These are phyloP conservation scores for Drosophila tropicalis DNA, from an alignment of 1,140 invertebrate species.

Conservation along the genomic window DNA sequence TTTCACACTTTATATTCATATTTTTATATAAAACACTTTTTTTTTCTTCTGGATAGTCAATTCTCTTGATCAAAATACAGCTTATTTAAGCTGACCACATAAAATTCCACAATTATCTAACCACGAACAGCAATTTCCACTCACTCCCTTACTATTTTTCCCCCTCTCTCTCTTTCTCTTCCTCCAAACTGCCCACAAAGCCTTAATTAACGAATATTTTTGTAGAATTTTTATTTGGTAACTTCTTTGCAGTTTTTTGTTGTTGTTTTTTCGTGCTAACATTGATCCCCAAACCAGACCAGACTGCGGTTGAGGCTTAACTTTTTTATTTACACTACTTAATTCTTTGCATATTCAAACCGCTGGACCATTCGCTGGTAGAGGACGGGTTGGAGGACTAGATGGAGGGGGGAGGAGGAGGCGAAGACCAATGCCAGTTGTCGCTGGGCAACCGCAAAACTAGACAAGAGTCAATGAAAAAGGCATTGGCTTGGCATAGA, in stretches of 20 bases:
- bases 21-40: not conserved
- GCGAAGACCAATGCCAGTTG: conserved; percentile 62
- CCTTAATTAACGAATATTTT: conserved; percentile 73
- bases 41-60: not conserved
- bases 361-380: not conserved
- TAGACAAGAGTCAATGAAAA: conserved; percentile 67
- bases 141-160: not conserved
- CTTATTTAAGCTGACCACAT: conserved; percentile 22
- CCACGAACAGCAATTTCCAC: conserved; percentile 23
- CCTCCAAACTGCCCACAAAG: conserved; percentile 17
- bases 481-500: conserved; percentile 55
- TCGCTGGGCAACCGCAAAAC: conserved; percentile 71
- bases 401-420: too few species aligned
- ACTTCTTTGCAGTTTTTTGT: conserved; percentile 26
- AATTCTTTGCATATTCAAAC: conserved; percentile 67
- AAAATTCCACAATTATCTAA: conserved; percentile 50
- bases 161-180: not conserved
- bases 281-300: conserved; percentile 33
- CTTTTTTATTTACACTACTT: conserved; percentile 65
- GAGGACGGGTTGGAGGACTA: not conserved
- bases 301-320: conserved; percentile 51
- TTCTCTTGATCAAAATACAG: not conserved
- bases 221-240: conserved; percentile 16
- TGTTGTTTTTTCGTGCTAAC: conserved; percentile 3
- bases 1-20: not conserved